Evolutionary conservation across 2,113 vertebrate species (phyloP), one percentile per base, ranked within the genome.

Genomic region (Erinaceus europaeus): DNA sequence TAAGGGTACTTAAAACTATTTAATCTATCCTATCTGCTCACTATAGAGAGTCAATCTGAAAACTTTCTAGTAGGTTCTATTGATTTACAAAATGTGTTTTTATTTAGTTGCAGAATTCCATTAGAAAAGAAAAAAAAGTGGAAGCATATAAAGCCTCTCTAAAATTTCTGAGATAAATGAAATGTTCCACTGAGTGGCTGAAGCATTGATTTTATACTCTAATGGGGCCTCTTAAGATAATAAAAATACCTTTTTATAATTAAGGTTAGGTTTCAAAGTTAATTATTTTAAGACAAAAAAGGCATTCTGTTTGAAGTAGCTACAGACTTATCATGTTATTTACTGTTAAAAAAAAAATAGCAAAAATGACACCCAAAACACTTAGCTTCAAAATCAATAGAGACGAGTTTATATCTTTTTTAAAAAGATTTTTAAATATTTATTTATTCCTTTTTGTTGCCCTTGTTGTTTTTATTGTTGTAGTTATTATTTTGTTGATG

Each of bases 111-210:
- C 14, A 72, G 17, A 34, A 55, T 72, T 86, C 72, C 25, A 69
- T 15, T 82, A 85, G 44, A 67, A 55, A 55, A 65, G 20, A 14
- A 79, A 48, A 68, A 15, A 84, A 78, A 76, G 46, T 57, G 29
- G 32, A 87, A 89, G 18, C 25, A 83, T 52, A 68, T 15, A 86
- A 40, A 55, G 65, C 46, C 84, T 79, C 29, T 84, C 21, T 91
- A 88, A 84, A 95, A 93, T 64, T 61, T 73, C 10, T 52, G n/a
- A 90, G 67, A 78, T 88, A 94, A 86, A 61, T 86, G 18, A 86
- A 93, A 81, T 72, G 78, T 11, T 86, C 29, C 15, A 87, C 25
- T 83, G 57, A 83, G 44, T 80, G n/a, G 32, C 52, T 92, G 15
- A 79, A 79, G 25, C 90, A 94, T 73, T 91, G 75, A 95, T 89